phyloP scores from a whole-genome alignment of 37 sponge, comb jelly and placozoan species.

The Ephydatia muelleri region DNA sequence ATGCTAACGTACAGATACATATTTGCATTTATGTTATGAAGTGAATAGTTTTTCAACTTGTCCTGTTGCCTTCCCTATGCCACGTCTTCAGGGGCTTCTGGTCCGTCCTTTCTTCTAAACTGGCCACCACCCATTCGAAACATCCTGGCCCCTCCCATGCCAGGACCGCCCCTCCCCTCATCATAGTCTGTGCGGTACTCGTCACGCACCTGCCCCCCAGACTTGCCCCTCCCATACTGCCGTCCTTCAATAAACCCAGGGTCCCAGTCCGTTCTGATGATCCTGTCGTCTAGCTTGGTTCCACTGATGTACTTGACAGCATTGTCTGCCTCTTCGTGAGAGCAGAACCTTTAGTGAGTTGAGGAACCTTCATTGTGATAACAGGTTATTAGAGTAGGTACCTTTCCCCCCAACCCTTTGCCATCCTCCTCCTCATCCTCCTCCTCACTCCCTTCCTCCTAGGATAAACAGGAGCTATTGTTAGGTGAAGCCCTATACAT shows the following conservation, averaged over 20 bases:
- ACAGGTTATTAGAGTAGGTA: neutral
- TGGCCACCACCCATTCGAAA: conserved; percentile 3
- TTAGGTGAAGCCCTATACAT: too few species aligned
- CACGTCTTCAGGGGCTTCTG: neutral
- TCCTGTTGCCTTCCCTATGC: neutral
- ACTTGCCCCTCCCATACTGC: conserved; percentile 94
- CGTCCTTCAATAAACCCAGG: conserved; percentile 96
- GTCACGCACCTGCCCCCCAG: conserved; percentile 97
- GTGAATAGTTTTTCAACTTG: neutral
- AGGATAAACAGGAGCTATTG: too few species aligned
- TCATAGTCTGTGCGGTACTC: conserved; percentile 93
- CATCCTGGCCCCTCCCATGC: conserved; percentile 40
- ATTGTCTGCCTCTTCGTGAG: conserved; percentile 73
- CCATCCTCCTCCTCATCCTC: too few species aligned
- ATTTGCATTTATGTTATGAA: neutral
- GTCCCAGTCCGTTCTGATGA: conserved; percentile 96
- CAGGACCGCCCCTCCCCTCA: conserved; percentile 90
- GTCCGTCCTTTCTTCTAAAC: neutral
- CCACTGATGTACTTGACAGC: conserved; percentile 87
- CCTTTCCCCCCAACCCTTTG: too few species aligned
- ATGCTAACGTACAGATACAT: neutral
- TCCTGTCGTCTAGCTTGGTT: conserved; percentile 95
- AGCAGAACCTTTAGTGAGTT: conserved; percentile 68
- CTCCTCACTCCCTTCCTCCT: neutral
- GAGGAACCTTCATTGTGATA: neutral